Percentiles rank a stretch among this genome's conserved stretches.
phyloP scores from a whole-genome alignment of 2,113 vertebrate species.

The Cathartes aura region DNA sequence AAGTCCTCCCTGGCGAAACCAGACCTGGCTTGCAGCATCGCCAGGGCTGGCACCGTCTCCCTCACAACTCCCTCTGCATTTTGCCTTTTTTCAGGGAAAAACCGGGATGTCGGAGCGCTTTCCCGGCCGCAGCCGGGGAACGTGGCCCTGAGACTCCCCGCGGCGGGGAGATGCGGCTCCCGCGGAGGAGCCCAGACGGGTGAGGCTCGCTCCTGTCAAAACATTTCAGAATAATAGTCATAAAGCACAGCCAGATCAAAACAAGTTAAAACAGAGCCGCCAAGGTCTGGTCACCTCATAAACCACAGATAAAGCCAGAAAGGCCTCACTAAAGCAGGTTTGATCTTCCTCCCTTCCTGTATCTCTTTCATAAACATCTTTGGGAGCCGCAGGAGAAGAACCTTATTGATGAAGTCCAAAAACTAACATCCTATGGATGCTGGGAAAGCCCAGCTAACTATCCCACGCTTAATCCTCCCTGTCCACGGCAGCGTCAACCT shows the following conservation, averaged over 20 bases:
- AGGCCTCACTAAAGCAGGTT: slow-evolving; percentile 33
- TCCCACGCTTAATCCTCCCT: slow-evolving; percentile 1
- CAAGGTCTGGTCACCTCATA: slow-evolving; percentile 68
- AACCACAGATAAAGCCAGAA: slow-evolving; percentile 67
- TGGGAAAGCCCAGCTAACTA: background rate
- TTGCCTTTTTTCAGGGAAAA: background rate
- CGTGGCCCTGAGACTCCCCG: background rate
- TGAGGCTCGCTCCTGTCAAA: slow-evolving; percentile 55
- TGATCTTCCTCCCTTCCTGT: slow-evolving; percentile 71
- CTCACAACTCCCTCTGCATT: accelerated
- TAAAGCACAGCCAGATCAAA: slow-evolving; percentile 60
- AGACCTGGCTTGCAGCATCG: background rate
- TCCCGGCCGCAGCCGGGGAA: accelerated
- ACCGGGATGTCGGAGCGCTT: accelerated
- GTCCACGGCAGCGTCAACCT: background rate
- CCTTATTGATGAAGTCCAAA: slow-evolving; percentile 43
- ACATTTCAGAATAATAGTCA: slow-evolving; percentile 60
- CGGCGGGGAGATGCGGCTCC: background rate
- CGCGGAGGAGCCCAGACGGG: background rate
- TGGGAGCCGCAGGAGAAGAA: background rate
- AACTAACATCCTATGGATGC: slow-evolving; percentile 40
- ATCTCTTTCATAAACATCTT: slow-evolving; percentile 68
- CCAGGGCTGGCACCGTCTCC: background rate
- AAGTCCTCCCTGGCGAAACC: background rate
- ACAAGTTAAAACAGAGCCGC: slow-evolving; percentile 65